Base-by-base conservation (phyloP, 2,888 invertebrate genomes). In the Drosophila lutescens region DNA sequence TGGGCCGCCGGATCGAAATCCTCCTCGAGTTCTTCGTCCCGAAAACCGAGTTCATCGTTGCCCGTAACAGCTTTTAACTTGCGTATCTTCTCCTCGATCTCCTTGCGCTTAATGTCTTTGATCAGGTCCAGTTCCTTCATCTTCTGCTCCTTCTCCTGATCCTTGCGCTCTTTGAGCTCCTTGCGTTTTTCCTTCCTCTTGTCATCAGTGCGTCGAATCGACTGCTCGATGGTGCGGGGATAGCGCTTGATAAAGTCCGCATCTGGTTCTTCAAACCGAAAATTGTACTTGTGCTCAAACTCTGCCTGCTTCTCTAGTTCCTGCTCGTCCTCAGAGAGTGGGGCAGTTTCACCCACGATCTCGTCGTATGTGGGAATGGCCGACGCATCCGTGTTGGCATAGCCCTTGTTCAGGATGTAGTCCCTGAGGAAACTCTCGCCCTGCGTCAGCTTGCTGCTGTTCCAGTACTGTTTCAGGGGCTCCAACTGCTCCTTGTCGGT, bases 261-360 rank as follows among this genome's bases (percentile, higher is more conserved):
- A 91, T 99, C 98, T 0, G 98, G 99, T 91, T 99, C 98, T 92
- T 99, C 98, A 91, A 96, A 99, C 74, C 99, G 94, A 91, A 98
- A 98, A 93, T 99, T 99, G 92, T 96, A 99, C 78, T 98, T 98
- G 49, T 96, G 94, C 90, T 99, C 99, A 93, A 98, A 99, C 91
- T 96, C 95, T 75, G 96, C 97, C 91, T 97, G 97, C 89, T 96
- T 94, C 82, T 96, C 95, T 32, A 98, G 93, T 49, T 94, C 94
- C 76, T 94, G 93, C 90, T 98, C 97, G 89, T 98, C 98, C 60
- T 96, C 97, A 0, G 95, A 95, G 0, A 95, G 93, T 23, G 93
- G 93, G 12, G 93, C 93, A 46, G 93, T 93, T 26, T 92, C 93
- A 68, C 94, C 94, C 7, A 95, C 93, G 76, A 95, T 93, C 91